A percentile compares a stretch with the other conserved stretches of the same genome.
Evolutionary conservation across 2,797 vertebrate genomes (phyloP).

Genomic region (Myiotriccus ornatus): DNA sequence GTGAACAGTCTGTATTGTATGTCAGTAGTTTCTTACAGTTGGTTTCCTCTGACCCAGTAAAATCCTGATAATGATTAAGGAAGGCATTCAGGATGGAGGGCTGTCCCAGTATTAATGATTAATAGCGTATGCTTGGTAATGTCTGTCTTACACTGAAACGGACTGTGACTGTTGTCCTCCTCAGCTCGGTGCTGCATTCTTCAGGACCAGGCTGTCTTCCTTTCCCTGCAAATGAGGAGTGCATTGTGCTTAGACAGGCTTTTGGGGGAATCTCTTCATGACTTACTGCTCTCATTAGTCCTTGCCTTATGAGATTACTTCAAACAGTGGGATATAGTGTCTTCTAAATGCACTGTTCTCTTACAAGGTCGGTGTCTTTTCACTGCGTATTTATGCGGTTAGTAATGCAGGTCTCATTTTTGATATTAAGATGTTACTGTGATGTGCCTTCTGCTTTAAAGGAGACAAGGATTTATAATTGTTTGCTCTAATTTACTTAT

Average conservation of each 20-base stretch:
- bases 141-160: not conserved
- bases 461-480: not conserved
- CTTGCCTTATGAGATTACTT: not conserved
- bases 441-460: not conserved
- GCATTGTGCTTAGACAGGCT: not conserved
- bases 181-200: not conserved
- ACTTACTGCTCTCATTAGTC: not conserved
- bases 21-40: not conserved
- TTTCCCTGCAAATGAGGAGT: not conserved
- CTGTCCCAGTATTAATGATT: not conserved
- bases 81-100: not conserved
- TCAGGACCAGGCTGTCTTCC: not conserved
- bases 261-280: not conserved
- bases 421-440: not conserved
- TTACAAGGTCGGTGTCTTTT: not conserved
- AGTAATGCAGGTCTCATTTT: not conserved
- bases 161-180: rapidly evolving
- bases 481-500: constrained; percentile 3
- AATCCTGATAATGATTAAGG: not conserved
- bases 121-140: not conserved
- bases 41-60: not conserved
- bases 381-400: not conserved
- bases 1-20: not conserved
- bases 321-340: not conserved
- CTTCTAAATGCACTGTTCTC: not conserved